Conservation (phyloP, 2,888 invertebrate genomes). For the Theodoxus fluviatilis region DNA sequence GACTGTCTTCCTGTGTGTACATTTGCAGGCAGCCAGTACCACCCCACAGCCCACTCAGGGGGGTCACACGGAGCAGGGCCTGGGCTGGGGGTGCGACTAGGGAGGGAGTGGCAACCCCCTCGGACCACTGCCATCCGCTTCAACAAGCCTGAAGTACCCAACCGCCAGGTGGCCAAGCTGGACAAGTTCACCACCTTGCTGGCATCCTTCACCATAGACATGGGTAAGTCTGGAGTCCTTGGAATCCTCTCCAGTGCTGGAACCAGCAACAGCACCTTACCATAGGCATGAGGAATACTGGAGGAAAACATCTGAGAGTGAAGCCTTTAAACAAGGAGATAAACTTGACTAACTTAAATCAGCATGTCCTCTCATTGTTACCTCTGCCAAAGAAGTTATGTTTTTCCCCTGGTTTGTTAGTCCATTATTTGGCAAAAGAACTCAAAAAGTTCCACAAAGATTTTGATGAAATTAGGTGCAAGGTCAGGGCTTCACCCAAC, state of each 20-base stretch:
- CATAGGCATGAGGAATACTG: too few species aligned
- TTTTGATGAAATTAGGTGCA: too few species aligned
- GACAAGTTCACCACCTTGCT: constrained; percentile 85
- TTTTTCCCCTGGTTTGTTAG: too few species aligned
- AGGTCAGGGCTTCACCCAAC: too few species aligned
- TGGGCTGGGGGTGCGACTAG: constrained; percentile 63
- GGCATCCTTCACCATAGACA: constrained; percentile 78
- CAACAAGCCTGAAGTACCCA: constrained; percentile 50
- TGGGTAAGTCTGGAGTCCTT: constrained; percentile 65
- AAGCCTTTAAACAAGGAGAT: too few species aligned
- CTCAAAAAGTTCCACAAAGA: too few species aligned
- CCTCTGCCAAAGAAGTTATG: too few species aligned
- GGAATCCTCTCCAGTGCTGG: too few species aligned
- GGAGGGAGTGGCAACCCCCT: constrained; percentile 50
- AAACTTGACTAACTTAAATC: too few species aligned
- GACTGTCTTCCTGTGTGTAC: neutral
- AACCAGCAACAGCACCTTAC: neutral
- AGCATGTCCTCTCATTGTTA: too few species aligned
- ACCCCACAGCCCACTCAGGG: constrained; percentile 22
- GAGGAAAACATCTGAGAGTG: too few species aligned
- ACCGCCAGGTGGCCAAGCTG: constrained; percentile 74
- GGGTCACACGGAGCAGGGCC: constrained; percentile 60
- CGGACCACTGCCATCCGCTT: constrained; percentile 50
- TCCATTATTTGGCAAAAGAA: too few species aligned
- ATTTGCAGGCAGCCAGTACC: neutral